Base-by-base conservation (phyloP, 2,797 vertebrate genomes). In the Pangasius djambal region DNA sequence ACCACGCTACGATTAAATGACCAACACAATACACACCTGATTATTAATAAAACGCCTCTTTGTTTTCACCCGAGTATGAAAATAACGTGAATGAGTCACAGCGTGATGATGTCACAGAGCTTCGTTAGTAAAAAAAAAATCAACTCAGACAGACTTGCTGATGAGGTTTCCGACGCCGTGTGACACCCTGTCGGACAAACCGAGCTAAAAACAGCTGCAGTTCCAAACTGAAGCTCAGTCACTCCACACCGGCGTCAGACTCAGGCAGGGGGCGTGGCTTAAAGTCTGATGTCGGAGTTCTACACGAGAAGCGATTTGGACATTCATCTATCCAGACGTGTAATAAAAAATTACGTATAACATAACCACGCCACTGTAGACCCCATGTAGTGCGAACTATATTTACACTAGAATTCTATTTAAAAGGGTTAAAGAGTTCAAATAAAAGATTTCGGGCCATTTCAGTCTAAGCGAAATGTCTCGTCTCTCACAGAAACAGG, bases 31-130 rank as follows among this genome's bases (percentile, higher is more conserved):
- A 77, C 22, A 40, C 67, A 82, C 79, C 69, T 48, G 37, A 83
- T 83, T 75, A 88, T 65, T 88, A 88, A 83, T 75, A 70, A 63
- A 83, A 34, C n/a, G 4, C 40, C 70, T 84, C 87, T 55, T 85
- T 57, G 20, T 69, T 34, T 87, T 82, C 34, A 82, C 65, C 86
- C 72, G 78, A 7, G 52, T 57, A 12, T 57, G 7, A 79, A 37
- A 79, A 57, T 4, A 5, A 57, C 1, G 13, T 7, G 75, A 52
- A 52, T 20, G 40, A n/a, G 82, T 67, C 82, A 31, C 40, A 10
- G 25, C 4, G 40, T 67, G 61, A 84, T 48, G 61, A 84, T 3
- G 37, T 83, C 81, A 63, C 40, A n/a, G 8, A 6, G 48, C 28
- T 82, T 57, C 57, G 28, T 83, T n/a, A 25, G 0, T 13, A 48